Base-by-base conservation (phyloP, 2,113 vertebrate species). In the Actenoides lindsayi region DNA sequence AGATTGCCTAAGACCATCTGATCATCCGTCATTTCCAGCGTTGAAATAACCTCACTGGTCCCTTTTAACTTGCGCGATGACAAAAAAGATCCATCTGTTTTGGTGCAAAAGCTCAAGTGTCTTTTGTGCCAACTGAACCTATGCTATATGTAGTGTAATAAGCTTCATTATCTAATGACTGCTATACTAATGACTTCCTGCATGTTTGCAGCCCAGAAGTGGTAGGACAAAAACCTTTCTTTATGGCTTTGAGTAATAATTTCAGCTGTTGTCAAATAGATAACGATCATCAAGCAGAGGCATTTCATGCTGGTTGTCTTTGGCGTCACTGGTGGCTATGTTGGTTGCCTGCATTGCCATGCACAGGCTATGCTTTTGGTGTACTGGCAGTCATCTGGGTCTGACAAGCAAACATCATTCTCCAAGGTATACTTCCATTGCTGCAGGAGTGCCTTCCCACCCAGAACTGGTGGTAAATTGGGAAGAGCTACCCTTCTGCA, bases 61-160 rank as follows among this genome's bases (percentile, higher is more conserved):
- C 28, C 15, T 89, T 74, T 75, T 71, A 75, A 78, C 69, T 80
- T 83, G 39, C 15, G 39, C n/a, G 73, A n/a, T 88, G 88, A 57
- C 12, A 19, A 24, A 35, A 60, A 30, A 27, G 1, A 21, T 68
- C n/a, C 33, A 27, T 85, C 48, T 57, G 23, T 35, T 82, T 12
- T n/a, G 42, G 14, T 87, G 70, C 17, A 89, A 20, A 75, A 79
- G 62, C 39, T 90, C 17, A 7, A 0, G n/a, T 46, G 20, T 76
- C 16, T 71, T 60, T 53, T 76, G 17, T 85, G 75, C 67, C 19
- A 51, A 1, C 2, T n/a, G 75, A 64, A 60, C 0, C 2, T 0
- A 2, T 56, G 41, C 68, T 17, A 6, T 21, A 69, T 53, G 37
- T 59, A 35, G 37, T 1, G 2, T 57, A 33, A 23, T 75, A 35